phyloP scores from a whole-genome alignment of 1,140 invertebrate genomes.

The Octopus sinensis region DNA sequence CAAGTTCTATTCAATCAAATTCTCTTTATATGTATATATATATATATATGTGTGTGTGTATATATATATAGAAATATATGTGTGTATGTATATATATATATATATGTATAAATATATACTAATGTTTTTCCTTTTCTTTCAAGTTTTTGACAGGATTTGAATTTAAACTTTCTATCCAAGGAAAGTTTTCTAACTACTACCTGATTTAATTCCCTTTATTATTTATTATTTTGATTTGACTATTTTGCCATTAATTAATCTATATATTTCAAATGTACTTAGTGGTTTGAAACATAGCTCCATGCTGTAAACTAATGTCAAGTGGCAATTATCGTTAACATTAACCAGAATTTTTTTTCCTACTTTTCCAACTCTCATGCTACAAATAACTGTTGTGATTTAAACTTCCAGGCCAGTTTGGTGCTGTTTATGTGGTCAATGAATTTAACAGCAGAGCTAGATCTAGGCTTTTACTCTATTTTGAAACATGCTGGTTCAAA shows the following conservation, averaged over 20 bases:
- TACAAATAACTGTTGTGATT: neutral
- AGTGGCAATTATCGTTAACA: too few species aligned
- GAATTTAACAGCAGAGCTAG: too few species aligned
- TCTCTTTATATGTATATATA: neutral
- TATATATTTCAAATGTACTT: neutral
- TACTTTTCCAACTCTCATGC: neutral
- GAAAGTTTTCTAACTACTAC: neutral
- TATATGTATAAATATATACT: conserved; percentile 4
- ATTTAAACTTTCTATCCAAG: conserved; percentile 1
- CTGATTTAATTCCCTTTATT: too few species aligned
- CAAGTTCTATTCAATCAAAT: too few species aligned
- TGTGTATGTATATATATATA: neutral
- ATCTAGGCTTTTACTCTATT: too few species aligned
- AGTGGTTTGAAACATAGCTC: neutral
- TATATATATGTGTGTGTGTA: neutral
- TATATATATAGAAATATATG: conserved; percentile 6
- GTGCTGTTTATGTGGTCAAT: neutral
- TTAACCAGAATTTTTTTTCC: neutral
- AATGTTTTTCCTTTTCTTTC: conserved; percentile 5
- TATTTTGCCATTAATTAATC: too few species aligned
- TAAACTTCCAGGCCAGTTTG: conserved; percentile 7
- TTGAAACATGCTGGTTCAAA: too few species aligned
- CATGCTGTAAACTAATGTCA: neutral
- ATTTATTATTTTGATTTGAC: too few species aligned
- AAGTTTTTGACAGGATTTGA: conserved; percentile 5